Percentiles rank a stretch among this genome's conserved stretches.
Conservation (phyloP, 2,797 vertebrate genomes). For the Scyliorhinus canicula region DNA sequence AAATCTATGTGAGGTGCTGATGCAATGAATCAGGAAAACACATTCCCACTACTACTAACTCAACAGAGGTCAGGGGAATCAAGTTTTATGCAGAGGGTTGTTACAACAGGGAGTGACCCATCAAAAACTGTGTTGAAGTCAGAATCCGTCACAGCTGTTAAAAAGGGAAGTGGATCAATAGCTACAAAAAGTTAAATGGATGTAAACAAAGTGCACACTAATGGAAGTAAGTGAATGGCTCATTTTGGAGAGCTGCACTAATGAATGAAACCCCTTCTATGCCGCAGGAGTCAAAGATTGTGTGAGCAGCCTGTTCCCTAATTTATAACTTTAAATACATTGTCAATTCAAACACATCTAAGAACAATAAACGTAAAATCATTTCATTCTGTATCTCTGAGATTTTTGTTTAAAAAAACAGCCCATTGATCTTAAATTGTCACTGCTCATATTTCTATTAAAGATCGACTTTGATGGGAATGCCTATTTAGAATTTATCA, state of each 20-base stretch:
- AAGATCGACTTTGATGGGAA: background rate
- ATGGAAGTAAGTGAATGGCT: background rate
- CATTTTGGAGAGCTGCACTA: background rate
- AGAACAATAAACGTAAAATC: background rate
- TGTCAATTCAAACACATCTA: background rate
- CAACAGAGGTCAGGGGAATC: background rate
- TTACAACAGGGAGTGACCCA: background rate
- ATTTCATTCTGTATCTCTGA: background rate
- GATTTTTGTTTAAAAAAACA: background rate
- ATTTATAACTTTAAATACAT: background rate
- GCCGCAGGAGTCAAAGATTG: background rate
- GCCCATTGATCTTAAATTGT: background rate
- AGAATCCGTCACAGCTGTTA: background rate
- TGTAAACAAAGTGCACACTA: background rate
- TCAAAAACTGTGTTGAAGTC: background rate
- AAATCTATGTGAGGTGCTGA: background rate
- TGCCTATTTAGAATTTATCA: background rate
- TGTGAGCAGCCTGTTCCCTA: background rate
- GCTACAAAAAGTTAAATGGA: background rate
- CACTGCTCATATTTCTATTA: background rate
- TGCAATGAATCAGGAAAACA: background rate
- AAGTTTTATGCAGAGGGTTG: background rate
- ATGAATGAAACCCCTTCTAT: background rate
- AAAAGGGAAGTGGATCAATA: background rate
- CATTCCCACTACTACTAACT: background rate